Evolutionary conservation across 2,113 vertebrate species (phyloP), one percentile per base, ranked within the genome.

Genomic region (Ancistrus triradiatus): DNA sequence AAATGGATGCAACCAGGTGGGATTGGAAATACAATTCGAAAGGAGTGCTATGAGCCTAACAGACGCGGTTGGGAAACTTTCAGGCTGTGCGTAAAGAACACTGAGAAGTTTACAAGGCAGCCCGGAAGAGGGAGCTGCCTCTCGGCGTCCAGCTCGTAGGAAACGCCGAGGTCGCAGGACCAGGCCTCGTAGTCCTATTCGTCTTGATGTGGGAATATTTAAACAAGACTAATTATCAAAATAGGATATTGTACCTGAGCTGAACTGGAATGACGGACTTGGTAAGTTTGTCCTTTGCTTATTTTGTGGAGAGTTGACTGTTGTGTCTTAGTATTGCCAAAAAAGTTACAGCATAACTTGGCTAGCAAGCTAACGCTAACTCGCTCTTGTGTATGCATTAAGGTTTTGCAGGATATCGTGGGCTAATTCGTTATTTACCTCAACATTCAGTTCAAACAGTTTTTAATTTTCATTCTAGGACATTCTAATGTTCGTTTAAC

Each of bases 101-200:
- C 66, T 80, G 78, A 85, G 82, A 87, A 88, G 87, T 87, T 87
- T 85, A 78, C 85, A 82, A 84, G 66, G 77, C 76, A 74, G 73
- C 79, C 75, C 68, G 73, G 83, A 76, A 80, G 80, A 84, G 82
- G 80, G 77, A 83, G 77, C 83, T 81, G 81, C 82, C 81, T 85
- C 80, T 85, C 70, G 86, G 80, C 87, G 84, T 81, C 83, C 79
- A 74, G 80, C 80, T 85, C 81, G 80, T 85, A 91, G 90, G 93
- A 92, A 89, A 95, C 84, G 80, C 90, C 91, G 92, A 89, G 92
- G 94, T 88, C 84, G 87, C 80, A 76, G 59, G 72, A 75, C 74
- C 69, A 85, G 93, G 93, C 94, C 94, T 93, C 63, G 67, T 82
- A 77, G 74, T 78, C 76, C 82, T 75, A 70, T 78, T 79, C 80